phyloP scores from a whole-genome alignment of 1,140 invertebrate species.

The Plodia interpunctella region DNA sequence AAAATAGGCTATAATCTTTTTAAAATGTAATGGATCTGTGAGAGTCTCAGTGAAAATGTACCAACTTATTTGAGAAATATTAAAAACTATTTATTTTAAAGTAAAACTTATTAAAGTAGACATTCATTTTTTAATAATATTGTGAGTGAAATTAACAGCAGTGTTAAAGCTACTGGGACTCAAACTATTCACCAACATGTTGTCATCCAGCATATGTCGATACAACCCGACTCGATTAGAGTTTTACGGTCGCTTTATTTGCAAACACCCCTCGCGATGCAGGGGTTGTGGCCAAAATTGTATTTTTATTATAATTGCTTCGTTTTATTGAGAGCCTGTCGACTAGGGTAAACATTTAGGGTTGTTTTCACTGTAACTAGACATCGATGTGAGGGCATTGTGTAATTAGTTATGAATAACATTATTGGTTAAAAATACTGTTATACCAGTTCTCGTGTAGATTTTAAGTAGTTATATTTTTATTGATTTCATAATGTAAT shows the following conservation, averaged over 20 bases:
- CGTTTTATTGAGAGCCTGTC: slow-evolving; percentile 57
- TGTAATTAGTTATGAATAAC: slow-evolving; percentile 51
- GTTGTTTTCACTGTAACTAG: slow-evolving; percentile 47
- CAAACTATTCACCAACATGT: not conserved
- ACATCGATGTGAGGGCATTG: slow-evolving; percentile 31
- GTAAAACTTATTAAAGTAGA: no score
- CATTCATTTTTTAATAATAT: no score
- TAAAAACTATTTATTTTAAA: no score
- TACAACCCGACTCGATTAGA: slow-evolving; percentile 31
- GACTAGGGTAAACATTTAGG: slow-evolving; percentile 63
- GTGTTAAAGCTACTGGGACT: no score
- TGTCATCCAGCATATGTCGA: slow-evolving; percentile 33
- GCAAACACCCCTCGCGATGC: slow-evolving; percentile 57
- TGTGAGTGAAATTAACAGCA: no score
- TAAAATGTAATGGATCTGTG: no score
- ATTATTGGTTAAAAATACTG: slow-evolving; percentile 17
- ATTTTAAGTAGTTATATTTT: not conserved
- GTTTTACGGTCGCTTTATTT: slow-evolving; percentile 58
- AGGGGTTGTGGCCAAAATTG: slow-evolving; percentile 70
- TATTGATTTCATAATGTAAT: no score
- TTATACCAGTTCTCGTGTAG: slow-evolving; percentile 6
- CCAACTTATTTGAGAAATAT: no score
- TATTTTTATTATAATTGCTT: slow-evolving; percentile 75
- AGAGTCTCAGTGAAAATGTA: no score
- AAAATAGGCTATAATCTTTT: no score